A percentile compares a stretch with the other conserved stretches of the same genome.
Evolutionary conservation across 2,113 vertebrate species (phyloP).

Genomic region (Mobula birostris): DNA sequence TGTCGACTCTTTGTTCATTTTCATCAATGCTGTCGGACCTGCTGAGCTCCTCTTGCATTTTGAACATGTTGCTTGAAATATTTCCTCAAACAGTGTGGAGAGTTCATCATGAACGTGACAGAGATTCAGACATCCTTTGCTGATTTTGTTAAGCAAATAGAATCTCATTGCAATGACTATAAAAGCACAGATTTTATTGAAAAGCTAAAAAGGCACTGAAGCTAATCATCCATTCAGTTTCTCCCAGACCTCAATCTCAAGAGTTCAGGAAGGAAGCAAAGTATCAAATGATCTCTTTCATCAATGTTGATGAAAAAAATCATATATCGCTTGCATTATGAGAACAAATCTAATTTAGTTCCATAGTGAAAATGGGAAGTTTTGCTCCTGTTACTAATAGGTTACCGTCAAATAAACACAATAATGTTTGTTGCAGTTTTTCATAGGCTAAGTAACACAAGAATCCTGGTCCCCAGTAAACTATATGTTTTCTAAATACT

Average conservation of each 20-base stretch:
- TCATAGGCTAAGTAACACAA: neutral
- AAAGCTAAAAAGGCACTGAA: neutral
- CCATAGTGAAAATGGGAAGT: neutral
- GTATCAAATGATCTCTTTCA: neutral
- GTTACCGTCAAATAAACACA: neutral
- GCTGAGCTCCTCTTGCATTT: no score
- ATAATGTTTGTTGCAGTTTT: neutral
- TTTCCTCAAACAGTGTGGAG: neutral
- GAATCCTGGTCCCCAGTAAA: neutral
- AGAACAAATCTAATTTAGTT: neutral
- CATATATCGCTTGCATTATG: neutral
- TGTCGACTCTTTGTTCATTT: no score
- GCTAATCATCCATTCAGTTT: neutral
- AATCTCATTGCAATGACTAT: neutral
- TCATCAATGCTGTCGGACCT: no score
- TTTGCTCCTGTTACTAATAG: neutral
- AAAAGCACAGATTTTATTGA: neutral
- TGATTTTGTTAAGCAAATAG: neutral
- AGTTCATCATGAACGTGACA: neutral
- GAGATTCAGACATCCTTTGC: neutral
- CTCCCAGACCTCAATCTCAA: neutral
- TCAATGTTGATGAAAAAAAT: neutral
- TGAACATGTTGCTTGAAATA: neutral
- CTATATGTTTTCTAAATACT: neutral
- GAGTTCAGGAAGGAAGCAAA: slow-evolving; percentile 13